Evolutionary conservation across 2,113 vertebrate species (phyloP).

Genomic region (Mormyrus iriodes): DNA sequence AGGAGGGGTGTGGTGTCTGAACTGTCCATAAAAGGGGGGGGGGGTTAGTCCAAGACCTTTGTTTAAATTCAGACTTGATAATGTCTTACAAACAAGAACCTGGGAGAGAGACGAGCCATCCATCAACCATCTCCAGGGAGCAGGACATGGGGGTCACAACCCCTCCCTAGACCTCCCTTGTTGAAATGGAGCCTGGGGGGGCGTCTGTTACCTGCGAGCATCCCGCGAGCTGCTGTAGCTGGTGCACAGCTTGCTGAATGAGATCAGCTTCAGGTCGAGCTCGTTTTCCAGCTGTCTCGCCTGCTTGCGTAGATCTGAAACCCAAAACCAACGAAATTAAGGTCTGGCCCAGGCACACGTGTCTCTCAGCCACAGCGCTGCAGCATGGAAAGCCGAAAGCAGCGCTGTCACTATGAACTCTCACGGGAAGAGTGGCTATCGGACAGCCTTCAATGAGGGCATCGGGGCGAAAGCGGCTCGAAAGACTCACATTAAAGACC

Average conservation of each 20-base stretch:
- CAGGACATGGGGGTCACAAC: neutral
- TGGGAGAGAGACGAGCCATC: neutral
- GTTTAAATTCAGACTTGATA: neutral
- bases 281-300: slow-evolving; percentile 95
- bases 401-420: neutral
- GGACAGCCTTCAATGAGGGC: neutral
- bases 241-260: slow-evolving; percentile 97
- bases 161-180: neutral
- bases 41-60: neutral
- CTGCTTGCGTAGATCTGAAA: slow-evolving; percentile 90
- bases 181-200: no score
- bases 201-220: slow-evolving; percentile 76
- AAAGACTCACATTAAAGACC: neutral
- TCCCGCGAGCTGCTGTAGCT: slow-evolving; percentile 82
- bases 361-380: no score
- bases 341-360: neutral
- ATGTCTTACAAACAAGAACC: no score
- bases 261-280: slow-evolving; percentile 92
- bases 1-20: slow-evolving; percentile 92
- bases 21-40: slow-evolving; percentile 48
- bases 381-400: neutral
- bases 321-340: slow-evolving; percentile 14
- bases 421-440: neutral
- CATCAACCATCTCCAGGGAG: neutral
- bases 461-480: neutral